phyloP scores from a whole-genome alignment of 37 sponge, comb jelly and placozoan genomes.

The Chondrilla cf. caribensis region DNA sequence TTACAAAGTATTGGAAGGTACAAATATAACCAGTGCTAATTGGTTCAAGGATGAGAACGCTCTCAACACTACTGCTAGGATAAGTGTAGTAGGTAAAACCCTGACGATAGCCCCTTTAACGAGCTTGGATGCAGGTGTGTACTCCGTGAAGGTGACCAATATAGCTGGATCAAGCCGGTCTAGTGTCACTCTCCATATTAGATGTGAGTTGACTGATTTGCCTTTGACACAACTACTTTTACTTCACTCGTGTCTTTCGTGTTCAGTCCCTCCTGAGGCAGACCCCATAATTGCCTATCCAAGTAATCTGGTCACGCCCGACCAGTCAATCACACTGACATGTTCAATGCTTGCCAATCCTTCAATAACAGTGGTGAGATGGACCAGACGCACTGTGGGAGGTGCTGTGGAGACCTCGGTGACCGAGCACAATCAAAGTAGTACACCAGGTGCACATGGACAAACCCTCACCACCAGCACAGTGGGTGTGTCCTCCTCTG shows the following conservation, averaged over 20 bases:
- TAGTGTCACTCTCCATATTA: background rate
- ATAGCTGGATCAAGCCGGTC: background rate
- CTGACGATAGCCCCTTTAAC: background rate
- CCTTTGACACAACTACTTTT: background rate
- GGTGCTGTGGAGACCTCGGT: background rate
- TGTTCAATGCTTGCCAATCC: conserved; percentile 9
- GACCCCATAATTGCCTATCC: background rate
- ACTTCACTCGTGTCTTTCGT: background rate
- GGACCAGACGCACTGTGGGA: background rate
- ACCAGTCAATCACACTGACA: background rate
- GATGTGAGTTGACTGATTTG: background rate
- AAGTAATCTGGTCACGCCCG: background rate
- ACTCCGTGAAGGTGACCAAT: background rate
- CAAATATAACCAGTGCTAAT: background rate
- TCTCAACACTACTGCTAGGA: background rate
- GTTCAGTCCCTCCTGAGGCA: background rate
- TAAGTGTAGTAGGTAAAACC: background rate
- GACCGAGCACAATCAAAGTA: background rate
- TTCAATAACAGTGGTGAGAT: background rate
- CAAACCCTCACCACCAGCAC: background rate
- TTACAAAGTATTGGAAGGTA: background rate
- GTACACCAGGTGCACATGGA: background rate
- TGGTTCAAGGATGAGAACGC: background rate
- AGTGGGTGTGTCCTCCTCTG: background rate
- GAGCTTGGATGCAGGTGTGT: background rate